Evolutionary conservation across 2,113 vertebrate species (phyloP), one percentile per base, ranked within the genome.

Genomic region (Semicossyphus pulcher): DNA sequence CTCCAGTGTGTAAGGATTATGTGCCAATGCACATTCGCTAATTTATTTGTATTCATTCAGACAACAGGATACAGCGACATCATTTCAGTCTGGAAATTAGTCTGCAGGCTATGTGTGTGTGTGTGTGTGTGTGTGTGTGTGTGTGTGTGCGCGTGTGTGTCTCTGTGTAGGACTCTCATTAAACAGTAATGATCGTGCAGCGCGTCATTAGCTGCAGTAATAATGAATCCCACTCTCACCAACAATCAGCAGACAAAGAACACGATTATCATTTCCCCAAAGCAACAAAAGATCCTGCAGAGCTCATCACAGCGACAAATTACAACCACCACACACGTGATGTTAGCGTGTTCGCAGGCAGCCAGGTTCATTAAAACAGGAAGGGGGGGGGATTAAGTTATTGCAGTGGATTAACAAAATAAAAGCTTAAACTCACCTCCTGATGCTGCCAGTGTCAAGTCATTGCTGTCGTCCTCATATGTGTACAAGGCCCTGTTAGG

Each of bases 401-500:
- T 31, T 47, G 8, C 0, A 26, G 3, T 52, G 14, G 37, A 18
- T 12, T 11, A 28, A n/a, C n/a, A n/a, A n/a, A n/a, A n/a, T 3
- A 41, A 28, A 6, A 36, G 12, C 9, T 10, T 3, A 0, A 0
- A 63, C 95, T 88, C 87, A 98, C 97, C 96, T 95, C 97, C 97
- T 1, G 97, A 96, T 0, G 96, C 92, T 26, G 97, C 94, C 90
- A 98, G 89, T 39, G 91, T 95, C 93, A 99, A 91, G 88, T 97
- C 95, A 80, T 99, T 95, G 1, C 93, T 96, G 63, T 95, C 95
- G 58, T 97, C 97, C 85, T 99, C 97, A 0, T 99, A 99, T 0
- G 95, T 95, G 92, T 97, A 99, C 86, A 99, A 93, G 62, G 97
- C 97, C 97, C 97, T 99, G 93, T 9, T 2, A 75, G 32, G n/a